phyloP scores from a whole-genome alignment of 2,888 invertebrate species.

The Hecatera dysodea region DNA sequence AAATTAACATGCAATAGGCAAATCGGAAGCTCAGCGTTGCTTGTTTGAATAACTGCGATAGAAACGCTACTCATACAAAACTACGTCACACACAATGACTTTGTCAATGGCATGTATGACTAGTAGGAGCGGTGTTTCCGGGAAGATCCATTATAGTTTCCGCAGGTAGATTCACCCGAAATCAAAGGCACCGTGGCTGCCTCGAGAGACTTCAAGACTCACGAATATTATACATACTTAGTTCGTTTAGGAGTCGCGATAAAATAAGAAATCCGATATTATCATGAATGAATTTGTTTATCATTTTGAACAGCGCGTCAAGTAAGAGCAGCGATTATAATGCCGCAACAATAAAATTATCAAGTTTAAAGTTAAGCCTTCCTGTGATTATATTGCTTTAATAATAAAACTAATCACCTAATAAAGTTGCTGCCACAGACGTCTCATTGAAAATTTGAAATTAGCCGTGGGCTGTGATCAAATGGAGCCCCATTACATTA shows the following conservation, averaged over 20 bases:
- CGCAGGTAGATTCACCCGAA: constrained; percentile 56
- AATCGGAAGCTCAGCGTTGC: constrained; percentile 22
- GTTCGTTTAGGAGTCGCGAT: constrained; percentile 32
- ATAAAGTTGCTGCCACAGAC: constrained; percentile 83
- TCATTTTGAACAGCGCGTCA: constrained; percentile 44
- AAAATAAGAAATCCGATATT: constrained; percentile 53
- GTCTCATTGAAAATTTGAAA: constrained; percentile 88
- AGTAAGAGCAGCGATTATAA: constrained; percentile 50
- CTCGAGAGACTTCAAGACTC: constrained; percentile 33
- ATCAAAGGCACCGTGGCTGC: constrained; percentile 45
- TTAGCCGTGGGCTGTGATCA: constrained; percentile 88
- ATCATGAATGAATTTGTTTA: constrained; percentile 50
- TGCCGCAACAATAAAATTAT: constrained; percentile 51
- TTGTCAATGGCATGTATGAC: constrained; percentile 64
- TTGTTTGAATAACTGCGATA: constrained; percentile 21
- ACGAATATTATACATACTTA: constrained; percentile 29
- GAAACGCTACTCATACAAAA: constrained; percentile 18
- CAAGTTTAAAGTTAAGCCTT: constrained; percentile 42
- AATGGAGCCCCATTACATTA: constrained; percentile 89
- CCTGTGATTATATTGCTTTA: constrained; percentile 61
- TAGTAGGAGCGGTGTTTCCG: constrained; percentile 68
- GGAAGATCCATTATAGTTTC: constrained; percentile 69
- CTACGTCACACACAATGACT: constrained; percentile 66
- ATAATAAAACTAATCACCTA: constrained; percentile 77
- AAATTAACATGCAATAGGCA: constrained; percentile 17